Evolutionary conservation across 2,797 vertebrate species (phyloP).

Genomic region (Eurystomus glaucurus): DNA sequence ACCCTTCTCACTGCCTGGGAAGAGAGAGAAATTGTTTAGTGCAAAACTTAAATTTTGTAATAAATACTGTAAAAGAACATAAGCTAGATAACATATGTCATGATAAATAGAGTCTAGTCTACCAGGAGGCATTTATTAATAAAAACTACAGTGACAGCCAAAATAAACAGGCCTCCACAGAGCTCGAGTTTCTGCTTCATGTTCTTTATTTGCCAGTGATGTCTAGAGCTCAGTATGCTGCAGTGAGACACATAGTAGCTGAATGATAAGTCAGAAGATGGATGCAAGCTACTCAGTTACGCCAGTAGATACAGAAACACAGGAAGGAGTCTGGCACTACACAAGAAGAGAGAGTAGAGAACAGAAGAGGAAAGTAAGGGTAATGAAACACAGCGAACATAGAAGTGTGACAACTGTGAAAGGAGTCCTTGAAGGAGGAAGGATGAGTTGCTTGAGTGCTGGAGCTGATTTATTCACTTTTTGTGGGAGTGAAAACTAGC

Average conservation of each 20-base stretch:
- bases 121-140: constrained; percentile 70
- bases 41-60: constrained; percentile 35
- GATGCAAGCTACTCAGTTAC: background rate
- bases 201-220: background rate
- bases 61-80: constrained; percentile 52
- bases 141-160: constrained; percentile 31
- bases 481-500: constrained; percentile 37
- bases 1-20: constrained; percentile 35
- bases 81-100: constrained; percentile 68
- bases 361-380: background rate
- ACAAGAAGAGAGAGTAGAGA: background rate
- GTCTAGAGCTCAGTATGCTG: background rate
- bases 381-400: background rate
- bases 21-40: constrained; percentile 19
- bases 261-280: background rate
- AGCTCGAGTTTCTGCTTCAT: constrained; percentile 21
- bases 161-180: constrained; percentile 59
- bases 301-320: background rate
- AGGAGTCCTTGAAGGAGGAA: background rate
- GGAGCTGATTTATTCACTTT: constrained; percentile 23
- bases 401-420: background rate
- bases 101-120: constrained; percentile 65
- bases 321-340: background rate
- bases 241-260: background rate
- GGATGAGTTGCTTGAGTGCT: background rate